Percentiles rank a stretch among this genome's conserved stretches.
phyloP scores from a whole-genome alignment of 2,888 invertebrate species.

The Colostygia pectinataria region DNA sequence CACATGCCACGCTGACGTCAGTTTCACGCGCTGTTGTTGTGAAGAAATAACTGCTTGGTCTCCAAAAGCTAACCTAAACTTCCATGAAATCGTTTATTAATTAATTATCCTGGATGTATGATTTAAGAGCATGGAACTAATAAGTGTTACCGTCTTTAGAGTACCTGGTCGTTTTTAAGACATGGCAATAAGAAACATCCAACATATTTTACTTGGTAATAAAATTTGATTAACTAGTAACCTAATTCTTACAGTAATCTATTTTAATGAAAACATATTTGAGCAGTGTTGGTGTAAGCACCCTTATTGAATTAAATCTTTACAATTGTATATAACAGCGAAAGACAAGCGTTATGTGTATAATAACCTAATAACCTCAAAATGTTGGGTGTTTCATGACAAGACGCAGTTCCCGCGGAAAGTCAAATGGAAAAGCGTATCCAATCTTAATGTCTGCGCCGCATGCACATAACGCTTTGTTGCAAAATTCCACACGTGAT shows the following conservation, averaged over 20 bases:
- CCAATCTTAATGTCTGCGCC: constrained; percentile 72
- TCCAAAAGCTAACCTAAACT: no score
- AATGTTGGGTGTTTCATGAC: constrained; percentile 73
- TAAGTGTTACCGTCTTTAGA: no score
- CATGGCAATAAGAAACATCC: no score
- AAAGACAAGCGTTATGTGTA: constrained; percentile 43
- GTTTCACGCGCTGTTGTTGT: constrained; percentile 7
- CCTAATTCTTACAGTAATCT: no score
- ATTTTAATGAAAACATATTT: no score
- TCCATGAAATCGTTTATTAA: no score
- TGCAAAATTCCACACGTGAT: constrained; percentile 64
- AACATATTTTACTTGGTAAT: no score
- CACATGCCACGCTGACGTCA: constrained; percentile 21
- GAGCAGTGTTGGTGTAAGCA: not conserved
- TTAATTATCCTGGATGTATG: no score
- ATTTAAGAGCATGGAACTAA: no score
- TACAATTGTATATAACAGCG: constrained; percentile 47
- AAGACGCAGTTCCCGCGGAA: constrained; percentile 74
- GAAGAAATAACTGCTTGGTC: no score
- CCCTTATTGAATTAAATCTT: constrained; percentile 25
- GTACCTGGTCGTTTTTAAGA: no score
- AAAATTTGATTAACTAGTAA: no score
- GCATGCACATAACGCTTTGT: constrained; percentile 66
- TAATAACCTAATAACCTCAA: constrained; percentile 75
- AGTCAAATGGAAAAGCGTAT: constrained; percentile 77